A percentile compares a stretch with the other conserved stretches of the same genome.
Conservation (phyloP, 2,797 vertebrate species). For the Sarcoramphus papa region DNA sequence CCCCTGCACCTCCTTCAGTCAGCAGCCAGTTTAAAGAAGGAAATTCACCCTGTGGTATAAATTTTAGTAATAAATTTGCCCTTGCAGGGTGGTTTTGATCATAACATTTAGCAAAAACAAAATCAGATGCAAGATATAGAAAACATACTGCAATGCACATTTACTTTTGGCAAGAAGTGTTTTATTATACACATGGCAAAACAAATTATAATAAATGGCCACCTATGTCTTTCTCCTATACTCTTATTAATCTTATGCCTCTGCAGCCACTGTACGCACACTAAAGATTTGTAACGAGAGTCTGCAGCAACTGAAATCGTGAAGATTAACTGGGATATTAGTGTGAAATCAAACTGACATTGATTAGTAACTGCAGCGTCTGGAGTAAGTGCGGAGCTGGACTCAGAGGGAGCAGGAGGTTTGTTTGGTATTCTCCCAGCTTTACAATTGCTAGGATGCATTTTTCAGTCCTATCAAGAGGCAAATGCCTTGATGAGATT, state of each 20-base stretch:
- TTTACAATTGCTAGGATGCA: background rate
- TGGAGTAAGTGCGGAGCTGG: background rate
- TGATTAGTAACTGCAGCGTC: background rate
- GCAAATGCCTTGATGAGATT: background rate
- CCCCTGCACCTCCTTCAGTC: background rate
- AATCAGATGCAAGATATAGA: background rate
- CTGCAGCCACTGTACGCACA: background rate
- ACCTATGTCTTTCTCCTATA: background rate
- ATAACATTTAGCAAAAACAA: background rate
- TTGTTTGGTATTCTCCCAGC: background rate
- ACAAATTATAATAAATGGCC: background rate
- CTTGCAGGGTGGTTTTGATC: background rate
- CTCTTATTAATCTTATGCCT: background rate
- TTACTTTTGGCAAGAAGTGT: background rate
- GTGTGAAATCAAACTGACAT: background rate
- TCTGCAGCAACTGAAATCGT: background rate
- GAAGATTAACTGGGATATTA: background rate
- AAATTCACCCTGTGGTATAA: background rate
- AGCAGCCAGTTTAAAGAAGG: background rate
- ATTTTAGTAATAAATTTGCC: background rate
- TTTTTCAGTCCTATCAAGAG: background rate
- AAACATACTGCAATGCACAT: background rate
- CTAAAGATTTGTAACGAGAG: background rate
- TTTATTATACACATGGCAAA: background rate
- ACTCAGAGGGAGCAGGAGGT: background rate